These are phyloP conservation scores for Falco columbarius DNA, from an alignment of 2,797 vertebrate species.

Conservation along the genomic window DNA sequence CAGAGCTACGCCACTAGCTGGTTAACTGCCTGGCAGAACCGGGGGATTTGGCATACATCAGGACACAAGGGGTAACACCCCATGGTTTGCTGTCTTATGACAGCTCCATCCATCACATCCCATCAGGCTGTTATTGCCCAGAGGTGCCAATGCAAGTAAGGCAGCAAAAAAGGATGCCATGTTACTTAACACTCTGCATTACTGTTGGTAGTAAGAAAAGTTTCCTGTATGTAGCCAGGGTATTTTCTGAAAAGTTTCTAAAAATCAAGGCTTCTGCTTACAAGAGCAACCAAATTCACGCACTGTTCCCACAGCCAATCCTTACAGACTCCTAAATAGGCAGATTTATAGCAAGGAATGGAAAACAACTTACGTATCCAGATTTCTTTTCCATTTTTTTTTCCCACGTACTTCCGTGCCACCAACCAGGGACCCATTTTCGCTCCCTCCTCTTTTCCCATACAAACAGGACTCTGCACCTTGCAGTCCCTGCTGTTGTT, in stretches of 20 bases:
- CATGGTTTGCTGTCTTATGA: background rate
- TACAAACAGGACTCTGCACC: background rate
- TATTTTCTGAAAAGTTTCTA: background rate
- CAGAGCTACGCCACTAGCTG: accelerated
- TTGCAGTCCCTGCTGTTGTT: accelerated
- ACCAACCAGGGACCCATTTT: background rate
- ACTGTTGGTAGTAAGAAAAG: background rate
- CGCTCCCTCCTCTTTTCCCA: background rate
- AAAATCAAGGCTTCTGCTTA: background rate
- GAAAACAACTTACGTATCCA: background rate
- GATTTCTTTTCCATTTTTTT: background rate
- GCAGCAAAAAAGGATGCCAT: background rate
- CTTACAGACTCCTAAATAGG: background rate
- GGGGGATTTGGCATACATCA: background rate
- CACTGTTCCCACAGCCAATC: background rate
- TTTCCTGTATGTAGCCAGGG: accelerated
- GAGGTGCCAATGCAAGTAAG: background rate
- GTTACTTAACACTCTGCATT: background rate
- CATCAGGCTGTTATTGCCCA: background rate
- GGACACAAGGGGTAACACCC: background rate
- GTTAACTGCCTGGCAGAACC: background rate
- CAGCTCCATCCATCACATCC: background rate
- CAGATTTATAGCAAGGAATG: background rate
- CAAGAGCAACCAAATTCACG: accelerated
- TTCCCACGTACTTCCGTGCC: background rate